phyloP scores from a whole-genome alignment of 1,140 invertebrate species.

The Drosophila varians region DNA sequence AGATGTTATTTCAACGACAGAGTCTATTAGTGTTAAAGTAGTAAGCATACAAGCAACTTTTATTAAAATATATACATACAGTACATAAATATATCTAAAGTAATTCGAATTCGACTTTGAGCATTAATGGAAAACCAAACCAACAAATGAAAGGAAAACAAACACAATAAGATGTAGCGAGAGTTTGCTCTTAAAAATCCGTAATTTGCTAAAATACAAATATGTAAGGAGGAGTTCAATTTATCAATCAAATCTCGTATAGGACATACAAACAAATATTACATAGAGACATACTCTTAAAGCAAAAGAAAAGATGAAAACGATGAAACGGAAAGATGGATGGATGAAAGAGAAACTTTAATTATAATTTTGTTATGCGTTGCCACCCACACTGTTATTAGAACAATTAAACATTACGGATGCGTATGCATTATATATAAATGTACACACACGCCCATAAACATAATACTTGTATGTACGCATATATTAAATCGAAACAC shows the following conservation, averaged over 20 bases:
- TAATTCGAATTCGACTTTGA: constrained; percentile 45
- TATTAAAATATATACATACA: constrained; percentile 63
- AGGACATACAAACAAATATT: constrained; percentile 40
- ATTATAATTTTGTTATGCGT: constrained; percentile 75
- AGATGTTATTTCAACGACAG: constrained; percentile 73
- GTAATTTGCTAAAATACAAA: constrained; percentile 47
- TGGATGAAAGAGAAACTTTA: constrained; percentile 45
- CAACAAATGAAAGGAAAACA: constrained; percentile 14
- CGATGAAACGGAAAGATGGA: constrained; percentile 1
- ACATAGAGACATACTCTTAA: constrained; percentile 17
- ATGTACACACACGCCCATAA: constrained; percentile 39
- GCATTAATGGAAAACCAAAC: constrained; percentile 33
- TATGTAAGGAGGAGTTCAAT: constrained; percentile 57
- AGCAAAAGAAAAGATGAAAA: not conserved
- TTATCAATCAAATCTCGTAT: constrained; percentile 63
- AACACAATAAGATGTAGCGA: constrained; percentile 3
- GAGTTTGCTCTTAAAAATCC: constrained; percentile 24
- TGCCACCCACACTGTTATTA: constrained; percentile 78
- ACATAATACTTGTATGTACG: constrained; percentile 32
- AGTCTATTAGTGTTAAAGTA: constrained; percentile 82
- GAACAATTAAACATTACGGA: constrained; percentile 74
- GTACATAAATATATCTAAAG: constrained; percentile 46
- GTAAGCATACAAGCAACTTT: constrained; percentile 55
- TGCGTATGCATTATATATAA: constrained; percentile 53
- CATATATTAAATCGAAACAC: constrained; percentile 16